phyloP scores from a whole-genome alignment of 2,888 invertebrate genomes.

The Pterostichus madidus region DNA sequence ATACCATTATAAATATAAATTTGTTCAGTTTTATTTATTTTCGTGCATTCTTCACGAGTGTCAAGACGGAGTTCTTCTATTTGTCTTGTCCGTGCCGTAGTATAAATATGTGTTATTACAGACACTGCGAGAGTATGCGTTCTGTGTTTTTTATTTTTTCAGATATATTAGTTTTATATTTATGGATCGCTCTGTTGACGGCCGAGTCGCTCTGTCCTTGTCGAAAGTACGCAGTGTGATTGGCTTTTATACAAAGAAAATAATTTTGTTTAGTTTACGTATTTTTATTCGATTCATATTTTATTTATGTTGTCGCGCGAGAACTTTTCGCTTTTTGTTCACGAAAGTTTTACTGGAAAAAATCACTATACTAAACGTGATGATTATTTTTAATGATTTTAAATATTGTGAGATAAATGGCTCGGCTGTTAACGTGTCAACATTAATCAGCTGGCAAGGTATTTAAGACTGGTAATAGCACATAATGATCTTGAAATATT shows the following conservation, averaged over 20 bases:
- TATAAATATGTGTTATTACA: constrained; percentile 77
- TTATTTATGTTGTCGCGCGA: constrained; percentile 4
- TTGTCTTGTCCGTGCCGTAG: constrained; percentile 72
- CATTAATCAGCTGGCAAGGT: not conserved
- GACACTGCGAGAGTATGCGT: constrained; percentile 69
- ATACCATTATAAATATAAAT: constrained; percentile 71
- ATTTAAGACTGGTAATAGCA: not conserved
- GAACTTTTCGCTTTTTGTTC: not conserved
- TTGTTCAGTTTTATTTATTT: constrained; percentile 74
- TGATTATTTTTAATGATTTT: constrained; percentile 5
- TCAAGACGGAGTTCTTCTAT: constrained; percentile 72
- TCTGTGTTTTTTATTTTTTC: constrained; percentile 56
- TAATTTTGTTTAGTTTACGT: constrained; percentile 21
- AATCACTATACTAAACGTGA: not conserved
- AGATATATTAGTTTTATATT: constrained; percentile 74
- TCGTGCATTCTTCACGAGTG: constrained; percentile 72
- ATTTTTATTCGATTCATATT: constrained; percentile 19
- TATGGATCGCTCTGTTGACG: constrained; percentile 77
- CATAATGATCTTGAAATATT: not conserved
- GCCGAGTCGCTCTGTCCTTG: constrained; percentile 67
- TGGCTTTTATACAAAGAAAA: constrained; percentile 32
- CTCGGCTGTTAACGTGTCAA: not conserved
- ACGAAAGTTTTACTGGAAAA: not conserved
- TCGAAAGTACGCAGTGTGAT: constrained; percentile 22
- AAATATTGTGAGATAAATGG: not conserved